Conservation (phyloP, 2,797 vertebrate species). For the Luscinia luscinia region DNA sequence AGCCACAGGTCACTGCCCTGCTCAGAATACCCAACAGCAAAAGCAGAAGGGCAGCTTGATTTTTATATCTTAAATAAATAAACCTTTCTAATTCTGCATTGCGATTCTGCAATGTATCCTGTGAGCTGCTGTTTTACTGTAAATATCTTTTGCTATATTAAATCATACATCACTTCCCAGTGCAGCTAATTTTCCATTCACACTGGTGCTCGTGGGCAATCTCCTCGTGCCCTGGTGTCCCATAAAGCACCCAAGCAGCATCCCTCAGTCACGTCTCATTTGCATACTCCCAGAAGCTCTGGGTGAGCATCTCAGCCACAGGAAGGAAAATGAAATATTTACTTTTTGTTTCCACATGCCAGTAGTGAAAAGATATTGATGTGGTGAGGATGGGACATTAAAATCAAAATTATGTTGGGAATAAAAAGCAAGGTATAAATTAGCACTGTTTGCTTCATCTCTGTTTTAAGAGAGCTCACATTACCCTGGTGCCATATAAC, state of each 20-base stretch:
- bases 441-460: constrained; percentile 60
- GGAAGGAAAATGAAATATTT: constrained; percentile 54
- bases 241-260: constrained; percentile 50
- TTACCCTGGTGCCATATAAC: constrained; percentile 17
- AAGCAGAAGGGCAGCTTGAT: neutral
- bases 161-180: constrained; percentile 52
- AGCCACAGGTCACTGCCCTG: neutral
- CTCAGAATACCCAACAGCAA: neutral
- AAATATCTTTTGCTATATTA: constrained; percentile 49
- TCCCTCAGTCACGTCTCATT: neutral
- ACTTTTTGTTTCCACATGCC: constrained; percentile 50
- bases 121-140: constrained; percentile 43
- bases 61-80: constrained; percentile 49
- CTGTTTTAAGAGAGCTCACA: constrained; percentile 28
- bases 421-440: constrained; percentile 72
- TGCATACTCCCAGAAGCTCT: neutral
- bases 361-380: constrained; percentile 66
- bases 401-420: constrained; percentile 71
- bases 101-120: neutral
- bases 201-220: constrained; percentile 19
- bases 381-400: constrained; percentile 47
- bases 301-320: constrained; percentile 19
- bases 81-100: constrained; percentile 37
- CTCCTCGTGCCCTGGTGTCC: neutral
- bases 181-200: constrained; percentile 41